phyloP scores from a whole-genome alignment of 2,797 vertebrate species.

The Neosilurus hyrtlii region DNA sequence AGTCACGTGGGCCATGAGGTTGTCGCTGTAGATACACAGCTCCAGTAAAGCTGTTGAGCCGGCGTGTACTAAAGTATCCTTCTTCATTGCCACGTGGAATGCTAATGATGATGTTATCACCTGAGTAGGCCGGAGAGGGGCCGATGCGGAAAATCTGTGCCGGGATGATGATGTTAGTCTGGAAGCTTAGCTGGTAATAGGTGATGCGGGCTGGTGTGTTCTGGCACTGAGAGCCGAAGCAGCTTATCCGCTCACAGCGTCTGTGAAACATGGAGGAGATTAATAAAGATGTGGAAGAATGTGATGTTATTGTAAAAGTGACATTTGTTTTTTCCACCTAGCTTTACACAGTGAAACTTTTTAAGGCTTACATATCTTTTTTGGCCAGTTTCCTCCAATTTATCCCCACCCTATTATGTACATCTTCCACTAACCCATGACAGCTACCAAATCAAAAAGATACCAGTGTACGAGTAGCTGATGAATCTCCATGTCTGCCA shows the following conservation, averaged over 20 bases:
- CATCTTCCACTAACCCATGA: neutral
- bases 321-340: no score
- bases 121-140: conserved; percentile 87
- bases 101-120: conserved; percentile 88
- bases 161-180: conserved; percentile 87
- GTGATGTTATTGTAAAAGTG: neutral
- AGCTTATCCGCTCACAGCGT: conserved; percentile 87
- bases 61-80: conserved; percentile 87
- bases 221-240: conserved; percentile 87
- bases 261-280: conserved; percentile 60
- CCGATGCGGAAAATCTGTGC: conserved; percentile 96
- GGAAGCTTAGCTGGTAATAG: conserved; percentile 93
- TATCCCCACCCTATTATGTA: neutral
- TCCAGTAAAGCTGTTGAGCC: conserved; percentile 89
- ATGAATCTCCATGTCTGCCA: no score
- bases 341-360: neutral
- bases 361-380: neutral
- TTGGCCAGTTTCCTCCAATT: neutral
- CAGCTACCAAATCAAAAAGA: neutral
- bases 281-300: neutral
- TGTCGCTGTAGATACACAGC: conserved; percentile 86
- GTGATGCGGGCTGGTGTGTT: conserved; percentile 86
- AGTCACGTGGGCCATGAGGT: conserved; percentile 82
- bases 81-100: conserved; percentile 90
- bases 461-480: neutral